phyloP scores from a whole-genome alignment of 1,140 invertebrate genomes.

The Eumeta japonica region DNA sequence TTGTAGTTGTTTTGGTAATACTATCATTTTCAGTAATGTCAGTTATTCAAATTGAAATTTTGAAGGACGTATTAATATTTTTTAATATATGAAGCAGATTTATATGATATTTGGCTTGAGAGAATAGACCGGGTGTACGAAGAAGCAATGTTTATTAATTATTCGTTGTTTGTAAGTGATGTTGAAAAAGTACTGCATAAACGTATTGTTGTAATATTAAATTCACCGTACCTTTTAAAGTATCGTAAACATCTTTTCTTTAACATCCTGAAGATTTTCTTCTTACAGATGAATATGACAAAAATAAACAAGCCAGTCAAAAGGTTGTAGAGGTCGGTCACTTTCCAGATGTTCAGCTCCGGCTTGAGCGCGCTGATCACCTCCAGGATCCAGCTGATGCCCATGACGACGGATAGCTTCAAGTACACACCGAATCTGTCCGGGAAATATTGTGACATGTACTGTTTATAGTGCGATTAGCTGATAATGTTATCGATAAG shows the following conservation, averaged over 20 bases:
- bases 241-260: conserved; percentile 48
- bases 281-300: conserved; percentile 56
- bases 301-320: conserved; percentile 51
- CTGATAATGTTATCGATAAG: not conserved
- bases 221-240: too few relatives aligned
- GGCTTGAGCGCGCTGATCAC: conserved; percentile 36
- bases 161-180: too few relatives aligned
- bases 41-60: too few relatives aligned
- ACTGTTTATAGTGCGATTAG: not conserved
- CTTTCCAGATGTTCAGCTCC: conserved; percentile 18
- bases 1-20: too few relatives aligned
- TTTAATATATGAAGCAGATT: too few relatives aligned
- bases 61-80: too few relatives aligned
- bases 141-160: too few relatives aligned
- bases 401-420: conserved; percentile 46
- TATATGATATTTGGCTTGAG: too few relatives aligned
- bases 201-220: too few relatives aligned
- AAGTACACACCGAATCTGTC: conserved; percentile 38
- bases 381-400: conserved; percentile 44
- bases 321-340: conserved; percentile 41
- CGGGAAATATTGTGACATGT: not conserved
- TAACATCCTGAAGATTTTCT: conserved; percentile 41
- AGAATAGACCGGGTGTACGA: too few relatives aligned
- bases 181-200: too few relatives aligned
- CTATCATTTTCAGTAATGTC: too few relatives aligned